phyloP scores from a whole-genome alignment of 2,888 invertebrate species.

The Parasteatoda lunata region DNA sequence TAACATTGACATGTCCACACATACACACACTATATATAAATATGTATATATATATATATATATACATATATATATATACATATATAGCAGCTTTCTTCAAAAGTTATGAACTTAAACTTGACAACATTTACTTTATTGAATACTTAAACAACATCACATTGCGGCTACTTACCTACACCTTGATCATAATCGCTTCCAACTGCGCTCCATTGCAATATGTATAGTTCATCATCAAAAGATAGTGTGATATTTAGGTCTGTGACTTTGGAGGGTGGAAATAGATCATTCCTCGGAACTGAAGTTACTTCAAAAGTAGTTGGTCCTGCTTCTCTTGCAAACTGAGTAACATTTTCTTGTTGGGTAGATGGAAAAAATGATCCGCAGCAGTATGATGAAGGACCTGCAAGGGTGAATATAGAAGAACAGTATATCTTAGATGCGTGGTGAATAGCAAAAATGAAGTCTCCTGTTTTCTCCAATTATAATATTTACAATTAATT shows the following conservation, averaged over 20 bases:
- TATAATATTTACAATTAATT: no score
- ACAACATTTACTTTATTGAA: no score
- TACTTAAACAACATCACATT: no score
- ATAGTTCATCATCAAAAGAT: slow-evolving; percentile 9
- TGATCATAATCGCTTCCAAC: slow-evolving; percentile 40
- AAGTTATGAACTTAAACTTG: no score
- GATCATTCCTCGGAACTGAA: background rate
- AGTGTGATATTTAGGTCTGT: slow-evolving; percentile 16
- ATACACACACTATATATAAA: no score
- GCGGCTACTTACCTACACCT: slow-evolving; percentile 37
- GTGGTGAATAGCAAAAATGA: no score
- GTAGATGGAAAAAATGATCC: slow-evolving; percentile 19
- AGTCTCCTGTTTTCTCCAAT: no score
- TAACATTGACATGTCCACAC: no score
- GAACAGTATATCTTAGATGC: no score
- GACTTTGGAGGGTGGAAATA: slow-evolving; percentile 31
- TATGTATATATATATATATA: no score
- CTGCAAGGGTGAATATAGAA: background rate
- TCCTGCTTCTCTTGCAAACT: slow-evolving; percentile 26
- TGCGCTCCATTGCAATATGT: slow-evolving; percentile 36
- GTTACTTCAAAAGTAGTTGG: slow-evolving; percentile 28
- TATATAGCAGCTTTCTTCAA: no score
- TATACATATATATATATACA: no score
- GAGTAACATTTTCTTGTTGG: background rate
- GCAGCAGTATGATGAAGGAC: slow-evolving; percentile 36